Evolutionary conservation across 1,140 invertebrate species (phyloP).

Genomic region (Bombyx mandarina): DNA sequence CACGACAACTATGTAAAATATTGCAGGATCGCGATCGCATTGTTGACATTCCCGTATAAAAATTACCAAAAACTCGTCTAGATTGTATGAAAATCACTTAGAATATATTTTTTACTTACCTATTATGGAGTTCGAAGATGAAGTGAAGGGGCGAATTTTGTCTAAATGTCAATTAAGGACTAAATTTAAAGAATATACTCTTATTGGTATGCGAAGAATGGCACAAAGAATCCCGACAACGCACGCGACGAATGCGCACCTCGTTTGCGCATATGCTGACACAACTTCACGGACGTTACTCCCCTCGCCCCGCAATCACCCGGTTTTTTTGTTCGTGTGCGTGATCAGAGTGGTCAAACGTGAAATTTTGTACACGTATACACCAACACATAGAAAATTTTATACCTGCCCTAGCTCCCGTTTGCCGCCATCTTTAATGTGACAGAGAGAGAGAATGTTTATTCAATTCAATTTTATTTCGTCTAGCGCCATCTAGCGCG

Average conservation of each 20-base stretch:
- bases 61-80: constrained; percentile 70
- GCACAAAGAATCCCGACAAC: constrained; percentile 95
- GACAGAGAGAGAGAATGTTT: constrained; percentile 36
- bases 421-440: constrained; percentile 62
- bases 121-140: constrained; percentile 74
- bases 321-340: constrained; percentile 48
- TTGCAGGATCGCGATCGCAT: constrained; percentile 82
- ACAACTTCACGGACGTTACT: constrained; percentile 75
- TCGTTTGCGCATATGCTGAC: constrained; percentile 83
- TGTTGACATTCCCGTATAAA: constrained; percentile 77
- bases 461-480: constrained; percentile 27
- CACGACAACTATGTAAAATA: constrained; percentile 86
- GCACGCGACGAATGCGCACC: constrained; percentile 86
- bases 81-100: constrained; percentile 72
- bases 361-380: constrained; percentile 63
- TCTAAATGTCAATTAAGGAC: constrained; percentile 69
- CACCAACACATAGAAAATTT: constrained; percentile 49
- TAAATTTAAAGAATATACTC: constrained; percentile 85
- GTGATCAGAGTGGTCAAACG: constrained; percentile 65
- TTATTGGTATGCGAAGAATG: constrained; percentile 94
- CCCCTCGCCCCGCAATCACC: constrained; percentile 62
- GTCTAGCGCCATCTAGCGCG: constrained; percentile 35
- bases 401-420: constrained; percentile 59
- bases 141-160: constrained; percentile 76
- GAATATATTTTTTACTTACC: constrained; percentile 76